Conservation (phyloP, 2,888 invertebrate species). For the Andrena fulva region DNA sequence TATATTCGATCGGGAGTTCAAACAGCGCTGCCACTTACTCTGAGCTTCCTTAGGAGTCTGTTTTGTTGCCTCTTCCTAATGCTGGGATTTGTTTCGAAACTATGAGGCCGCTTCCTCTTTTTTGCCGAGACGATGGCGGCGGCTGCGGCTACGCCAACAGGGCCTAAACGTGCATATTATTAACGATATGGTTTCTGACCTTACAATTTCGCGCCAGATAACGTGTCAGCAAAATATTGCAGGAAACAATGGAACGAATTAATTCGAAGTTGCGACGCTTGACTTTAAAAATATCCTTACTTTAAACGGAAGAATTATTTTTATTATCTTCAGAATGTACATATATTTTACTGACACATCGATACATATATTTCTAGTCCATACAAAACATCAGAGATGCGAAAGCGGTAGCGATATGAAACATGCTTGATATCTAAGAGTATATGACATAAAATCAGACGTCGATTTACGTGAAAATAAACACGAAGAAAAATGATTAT, state of each 20-base stretch:
- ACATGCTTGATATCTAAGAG: constrained; percentile 59
- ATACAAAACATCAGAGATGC: constrained; percentile 62
- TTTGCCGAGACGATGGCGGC: constrained; percentile 98
- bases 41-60: constrained; percentile 93
- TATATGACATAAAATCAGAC: constrained; percentile 17
- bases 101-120: constrained; percentile 97
- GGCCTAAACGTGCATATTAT: constrained; percentile 87
- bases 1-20: not conserved
- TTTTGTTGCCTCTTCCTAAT: constrained; percentile 98
- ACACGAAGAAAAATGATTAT: not conserved
- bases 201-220: constrained; percentile 15
- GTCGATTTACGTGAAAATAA: not conserved
- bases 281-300: not conserved
- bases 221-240: constrained; percentile 54
- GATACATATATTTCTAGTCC: constrained; percentile 47
- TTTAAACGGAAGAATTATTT: not conserved
- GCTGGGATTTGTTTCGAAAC: constrained; percentile 98
- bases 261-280: not conserved
- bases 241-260: not conserved
- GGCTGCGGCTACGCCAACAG: constrained; percentile 98
- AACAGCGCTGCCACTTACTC: constrained; percentile 86
- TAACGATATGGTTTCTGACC: constrained; percentile 43
- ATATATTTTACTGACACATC: constrained; percentile 55
- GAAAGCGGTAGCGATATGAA: constrained; percentile 67
- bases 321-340: no score